phyloP scores from a whole-genome alignment of 1,140 invertebrate species.

The Sitobion miscanthi region DNA sequence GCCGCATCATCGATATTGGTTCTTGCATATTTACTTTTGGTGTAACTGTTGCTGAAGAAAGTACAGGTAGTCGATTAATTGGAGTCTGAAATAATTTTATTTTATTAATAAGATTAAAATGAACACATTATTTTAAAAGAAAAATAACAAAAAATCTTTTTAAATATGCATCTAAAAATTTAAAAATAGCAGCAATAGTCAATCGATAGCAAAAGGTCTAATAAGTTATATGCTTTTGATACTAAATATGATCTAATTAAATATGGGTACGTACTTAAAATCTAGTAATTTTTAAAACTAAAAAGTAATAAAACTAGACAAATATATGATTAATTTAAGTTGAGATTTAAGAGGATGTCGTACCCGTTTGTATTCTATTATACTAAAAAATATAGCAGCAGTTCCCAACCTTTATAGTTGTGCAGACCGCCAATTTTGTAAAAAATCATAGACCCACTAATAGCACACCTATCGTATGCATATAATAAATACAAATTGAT shows the following conservation, averaged over 20 bases:
- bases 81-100: slow-evolving; percentile 41
- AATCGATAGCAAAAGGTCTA: background rate
- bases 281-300: background rate
- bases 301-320: too few relatives aligned
- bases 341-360: background rate
- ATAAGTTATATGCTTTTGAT: background rate
- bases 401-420: too few relatives aligned
- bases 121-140: too few relatives aligned
- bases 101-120: background rate
- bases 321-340: background rate
- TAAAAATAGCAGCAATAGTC: background rate
- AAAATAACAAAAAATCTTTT: too few relatives aligned
- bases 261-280: too few relatives aligned
- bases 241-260: background rate
- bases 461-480: too few relatives aligned
- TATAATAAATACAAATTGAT: too few relatives aligned
- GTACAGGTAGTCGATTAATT: slow-evolving; percentile 43
- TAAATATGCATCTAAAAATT: too few relatives aligned
- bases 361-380: background rate
- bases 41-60: slow-evolving; percentile 50
- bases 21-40: slow-evolving; percentile 66
- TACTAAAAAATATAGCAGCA: too few relatives aligned
- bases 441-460: too few relatives aligned
- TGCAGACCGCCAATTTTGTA: too few relatives aligned
- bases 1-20: slow-evolving; percentile 68